These are phyloP conservation scores for Circaetus gallicus DNA, from an alignment of 2,113 vertebrate species.

Conservation along the genomic window DNA sequence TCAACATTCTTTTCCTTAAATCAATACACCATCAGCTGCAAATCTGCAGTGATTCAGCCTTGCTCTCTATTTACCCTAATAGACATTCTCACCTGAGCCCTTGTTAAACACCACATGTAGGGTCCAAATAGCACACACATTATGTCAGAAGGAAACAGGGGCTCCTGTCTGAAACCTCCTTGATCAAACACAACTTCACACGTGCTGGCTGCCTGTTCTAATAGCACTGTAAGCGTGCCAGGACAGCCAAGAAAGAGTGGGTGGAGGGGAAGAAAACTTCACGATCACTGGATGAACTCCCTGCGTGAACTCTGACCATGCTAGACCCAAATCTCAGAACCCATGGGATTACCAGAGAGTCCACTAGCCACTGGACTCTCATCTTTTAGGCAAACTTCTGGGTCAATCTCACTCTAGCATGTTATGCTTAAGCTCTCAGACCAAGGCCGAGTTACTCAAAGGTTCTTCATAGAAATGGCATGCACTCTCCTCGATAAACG, in stretches of 20 bases:
- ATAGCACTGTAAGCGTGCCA: rapidly evolving
- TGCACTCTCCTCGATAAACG: not conserved
- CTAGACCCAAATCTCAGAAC: not conserved
- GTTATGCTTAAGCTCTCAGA: not conserved
- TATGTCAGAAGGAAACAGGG: not conserved
- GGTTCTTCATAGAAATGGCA: not conserved
- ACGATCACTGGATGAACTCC: not conserved
- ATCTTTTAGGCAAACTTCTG: not conserved
- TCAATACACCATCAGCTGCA: constrained; percentile 26
- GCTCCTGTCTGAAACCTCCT: not conserved
- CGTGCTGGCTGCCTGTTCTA: rapidly evolving
- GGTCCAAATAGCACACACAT: not conserved
- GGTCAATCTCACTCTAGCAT: not conserved
- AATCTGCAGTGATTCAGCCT: not conserved
- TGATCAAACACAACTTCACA: not conserved
- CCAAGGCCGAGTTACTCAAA: not conserved
- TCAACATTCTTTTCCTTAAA: constrained; percentile 37
- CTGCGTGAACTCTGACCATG: not conserved
- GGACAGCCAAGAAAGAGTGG: not conserved
- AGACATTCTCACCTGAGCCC: not conserved
- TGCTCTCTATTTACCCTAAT: not conserved
- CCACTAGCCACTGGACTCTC: not conserved
- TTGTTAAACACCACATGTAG: not conserved
- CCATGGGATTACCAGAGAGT: not conserved
- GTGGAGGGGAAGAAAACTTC: not conserved